phyloP scores from a whole-genome alignment of 2,113 vertebrate species.

The Oxygymnocypris stewartii region DNA sequence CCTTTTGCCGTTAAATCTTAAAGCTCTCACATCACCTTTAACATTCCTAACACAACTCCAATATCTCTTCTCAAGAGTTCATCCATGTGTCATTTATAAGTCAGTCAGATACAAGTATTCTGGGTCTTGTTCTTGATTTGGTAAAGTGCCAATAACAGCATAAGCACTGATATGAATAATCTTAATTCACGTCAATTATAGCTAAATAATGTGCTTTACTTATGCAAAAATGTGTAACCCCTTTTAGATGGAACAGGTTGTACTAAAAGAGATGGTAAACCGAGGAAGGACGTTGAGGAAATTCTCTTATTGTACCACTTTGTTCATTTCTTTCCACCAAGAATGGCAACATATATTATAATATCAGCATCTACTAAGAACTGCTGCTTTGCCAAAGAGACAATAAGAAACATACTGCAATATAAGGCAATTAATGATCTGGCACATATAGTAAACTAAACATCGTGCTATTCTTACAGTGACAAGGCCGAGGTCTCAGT shows the following conservation, averaged over 20 bases:
- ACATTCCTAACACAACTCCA: not conserved
- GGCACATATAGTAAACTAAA: not conserved
- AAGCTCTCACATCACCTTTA: not conserved
- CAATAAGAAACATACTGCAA: not conserved
- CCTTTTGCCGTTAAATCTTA: not conserved
- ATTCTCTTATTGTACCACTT: not conserved
- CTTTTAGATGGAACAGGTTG: not conserved
- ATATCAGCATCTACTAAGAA: not conserved
- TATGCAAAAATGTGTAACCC: conserved; percentile 9
- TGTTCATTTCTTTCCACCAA: not conserved
- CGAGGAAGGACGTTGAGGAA: not conserved
- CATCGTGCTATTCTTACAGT: not conserved
- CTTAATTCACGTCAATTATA: not conserved
- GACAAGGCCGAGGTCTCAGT: not conserved
- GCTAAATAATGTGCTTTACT: conserved; percentile 1
- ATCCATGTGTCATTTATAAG: not conserved
- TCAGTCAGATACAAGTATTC: not conserved
- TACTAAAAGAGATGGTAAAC: conserved; percentile 2
- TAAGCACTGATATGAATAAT: not conserved
- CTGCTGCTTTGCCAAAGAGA: not conserved
- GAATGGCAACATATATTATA: not conserved
- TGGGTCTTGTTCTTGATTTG: not conserved
- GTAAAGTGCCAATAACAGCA: not conserved
- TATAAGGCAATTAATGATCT: not conserved
- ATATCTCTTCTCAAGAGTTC: not conserved